phyloP scores from a whole-genome alignment of 2,888 invertebrate species.

The Palloptera scutellata region DNA sequence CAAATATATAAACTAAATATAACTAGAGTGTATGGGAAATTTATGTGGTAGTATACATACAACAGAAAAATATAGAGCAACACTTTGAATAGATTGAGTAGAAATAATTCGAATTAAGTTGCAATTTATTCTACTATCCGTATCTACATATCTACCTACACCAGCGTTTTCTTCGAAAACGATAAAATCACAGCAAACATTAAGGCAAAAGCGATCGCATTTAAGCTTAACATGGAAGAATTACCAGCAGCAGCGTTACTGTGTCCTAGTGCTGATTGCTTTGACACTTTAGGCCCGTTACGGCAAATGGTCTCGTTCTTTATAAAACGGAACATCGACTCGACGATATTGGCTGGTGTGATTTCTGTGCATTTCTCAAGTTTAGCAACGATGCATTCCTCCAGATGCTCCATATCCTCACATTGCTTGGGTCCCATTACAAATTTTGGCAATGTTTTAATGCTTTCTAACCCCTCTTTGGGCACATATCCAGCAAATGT shows the following conservation, averaged over 20 bases:
- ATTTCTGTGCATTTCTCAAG: slow-evolving; percentile 56
- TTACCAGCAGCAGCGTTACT: neutral
- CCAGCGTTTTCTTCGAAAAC: too few species aligned
- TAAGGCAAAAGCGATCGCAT: too few species aligned
- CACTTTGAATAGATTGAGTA: too few species aligned
- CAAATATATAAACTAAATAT: too few species aligned
- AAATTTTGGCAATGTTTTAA: slow-evolving; percentile 68
- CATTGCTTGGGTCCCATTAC: slow-evolving; percentile 68
- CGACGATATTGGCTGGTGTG: slow-evolving; percentile 59
- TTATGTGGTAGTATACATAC: too few species aligned
- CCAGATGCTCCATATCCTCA: slow-evolving; percentile 53
- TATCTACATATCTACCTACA: too few species aligned
- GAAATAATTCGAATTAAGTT: too few species aligned
- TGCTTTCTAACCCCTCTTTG: slow-evolving; percentile 59
- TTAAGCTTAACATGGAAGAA: too few species aligned
- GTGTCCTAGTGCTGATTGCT: slow-evolving; percentile 7
- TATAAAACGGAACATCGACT: slow-evolving; percentile 60
- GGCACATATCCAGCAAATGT: slow-evolving; percentile 69
- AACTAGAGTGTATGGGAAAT: too few species aligned
- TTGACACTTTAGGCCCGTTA: slow-evolving; percentile 31
- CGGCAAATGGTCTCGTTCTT: slow-evolving; percentile 59
- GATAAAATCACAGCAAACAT: too few species aligned
- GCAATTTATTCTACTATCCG: too few species aligned
- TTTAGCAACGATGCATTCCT: slow-evolving; percentile 55
- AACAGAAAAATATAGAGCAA: too few species aligned